Percentiles rank a stretch among this genome's conserved stretches.
These are phyloP conservation scores for Wiebesia pumilae DNA, from an alignment of 1,140 invertebrate species.

Conservation along the genomic window DNA sequence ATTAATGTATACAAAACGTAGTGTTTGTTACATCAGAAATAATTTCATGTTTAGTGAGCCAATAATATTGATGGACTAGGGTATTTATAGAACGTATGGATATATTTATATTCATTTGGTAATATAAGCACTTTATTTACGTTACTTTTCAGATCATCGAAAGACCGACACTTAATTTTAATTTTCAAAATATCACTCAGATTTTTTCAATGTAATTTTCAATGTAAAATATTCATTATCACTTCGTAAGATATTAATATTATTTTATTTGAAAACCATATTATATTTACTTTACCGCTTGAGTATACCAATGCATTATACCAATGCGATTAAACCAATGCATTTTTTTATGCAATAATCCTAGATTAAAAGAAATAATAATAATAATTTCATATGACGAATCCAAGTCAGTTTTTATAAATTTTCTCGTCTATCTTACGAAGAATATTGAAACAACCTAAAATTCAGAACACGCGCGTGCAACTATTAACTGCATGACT, in stretches of 20 bases:
- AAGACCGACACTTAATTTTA: no score
- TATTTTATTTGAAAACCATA: no score
- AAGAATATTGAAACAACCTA: not conserved
- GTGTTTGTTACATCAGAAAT: not conserved
- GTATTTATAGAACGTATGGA: no score
- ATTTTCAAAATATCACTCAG: no score
- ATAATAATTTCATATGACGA: not conserved
- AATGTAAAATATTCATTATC: no score
- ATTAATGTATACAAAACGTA: not conserved
- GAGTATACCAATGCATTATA: no score
- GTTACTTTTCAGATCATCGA: no score
- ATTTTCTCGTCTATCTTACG: not conserved
- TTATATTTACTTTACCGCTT: no score
- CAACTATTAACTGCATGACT: not conserved
- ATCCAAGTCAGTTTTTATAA: not conserved
- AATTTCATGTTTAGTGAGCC: not conserved
- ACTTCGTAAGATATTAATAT: no score
- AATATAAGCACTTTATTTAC: no score
- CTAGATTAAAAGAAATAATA: not conserved
- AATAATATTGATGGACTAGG: not conserved
- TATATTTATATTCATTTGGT: no score
- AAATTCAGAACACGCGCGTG: not conserved
- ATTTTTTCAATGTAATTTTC: no score
- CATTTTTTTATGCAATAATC: not conserved
- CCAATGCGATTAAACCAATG: not conserved